These are phyloP conservation scores for Hipposideros armiger DNA, from an alignment of 2,113 vertebrate species.

Conservation along the genomic window DNA sequence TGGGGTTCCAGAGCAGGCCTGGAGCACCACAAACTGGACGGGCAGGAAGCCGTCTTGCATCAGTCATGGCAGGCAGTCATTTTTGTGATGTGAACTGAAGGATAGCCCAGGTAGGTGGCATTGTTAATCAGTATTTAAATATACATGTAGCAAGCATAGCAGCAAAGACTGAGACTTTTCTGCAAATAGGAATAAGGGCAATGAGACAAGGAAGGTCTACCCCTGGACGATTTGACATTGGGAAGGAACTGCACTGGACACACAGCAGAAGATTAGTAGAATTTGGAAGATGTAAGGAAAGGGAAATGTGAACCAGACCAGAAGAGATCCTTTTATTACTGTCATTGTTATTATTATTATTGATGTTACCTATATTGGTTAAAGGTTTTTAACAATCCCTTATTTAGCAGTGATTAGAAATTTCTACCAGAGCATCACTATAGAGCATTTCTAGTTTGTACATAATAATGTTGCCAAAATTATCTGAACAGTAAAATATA, in stretches of 20 bases:
- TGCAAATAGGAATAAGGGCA: not conserved
- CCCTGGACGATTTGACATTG: not conserved
- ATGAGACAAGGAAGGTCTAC: not conserved
- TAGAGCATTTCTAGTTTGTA: not conserved
- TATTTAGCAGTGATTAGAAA: not conserved
- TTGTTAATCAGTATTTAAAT: not conserved
- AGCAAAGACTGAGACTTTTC: conserved; percentile 28
- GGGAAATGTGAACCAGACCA: not conserved
- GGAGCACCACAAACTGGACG: accelerated
- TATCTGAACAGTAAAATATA: not conserved
- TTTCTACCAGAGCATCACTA: not conserved
- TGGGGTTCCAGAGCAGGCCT: not conserved
- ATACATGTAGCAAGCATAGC: not conserved
- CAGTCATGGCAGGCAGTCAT: not conserved
- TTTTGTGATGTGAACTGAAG: not conserved
- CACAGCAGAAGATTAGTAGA: not conserved
- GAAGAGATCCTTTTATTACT: not conserved
- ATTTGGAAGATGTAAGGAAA: not conserved
- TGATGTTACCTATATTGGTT: not conserved
- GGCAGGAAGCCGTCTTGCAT: too few relatives aligned
- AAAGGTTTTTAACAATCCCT: not conserved
- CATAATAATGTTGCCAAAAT: conserved; percentile 1
- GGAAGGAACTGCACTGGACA: not conserved
- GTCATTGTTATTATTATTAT: not conserved
- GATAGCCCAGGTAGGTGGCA: not conserved